Percentiles rank a stretch among this genome's conserved stretches.
Evolutionary conservation across 2,113 vertebrate genomes (phyloP).

Genomic region (Proteles cristata): DNA sequence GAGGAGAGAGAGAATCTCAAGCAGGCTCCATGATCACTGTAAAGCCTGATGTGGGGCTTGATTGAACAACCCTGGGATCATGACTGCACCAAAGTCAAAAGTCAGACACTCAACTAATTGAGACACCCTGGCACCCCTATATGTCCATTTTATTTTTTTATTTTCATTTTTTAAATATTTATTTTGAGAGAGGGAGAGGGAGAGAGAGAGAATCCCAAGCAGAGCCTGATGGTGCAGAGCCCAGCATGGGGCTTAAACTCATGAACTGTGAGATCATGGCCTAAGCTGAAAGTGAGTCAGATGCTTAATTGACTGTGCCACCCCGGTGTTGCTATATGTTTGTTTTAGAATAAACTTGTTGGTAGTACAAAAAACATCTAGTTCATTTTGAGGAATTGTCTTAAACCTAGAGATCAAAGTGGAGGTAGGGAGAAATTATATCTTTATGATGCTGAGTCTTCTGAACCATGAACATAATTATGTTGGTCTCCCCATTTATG

Average conservation of each 20-base stretch:
- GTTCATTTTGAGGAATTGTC: slow-evolving; percentile 24
- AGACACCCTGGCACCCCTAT: not conserved
- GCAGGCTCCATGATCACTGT: not conserved
- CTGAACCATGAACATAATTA: not conserved
- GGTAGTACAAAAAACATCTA: not conserved
- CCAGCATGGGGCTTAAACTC: not conserved
- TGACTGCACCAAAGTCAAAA: not conserved
- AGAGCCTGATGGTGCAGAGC: not conserved
- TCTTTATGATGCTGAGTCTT: not conserved
- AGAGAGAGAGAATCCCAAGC: not conserved
- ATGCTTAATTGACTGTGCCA: not conserved
- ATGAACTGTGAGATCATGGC: not conserved
- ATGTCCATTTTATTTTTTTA: no score
- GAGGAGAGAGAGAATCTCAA: not conserved
- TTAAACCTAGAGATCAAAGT: not conserved
- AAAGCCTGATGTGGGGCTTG: not conserved
- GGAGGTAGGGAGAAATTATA: not conserved
- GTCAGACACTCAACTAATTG: not conserved
- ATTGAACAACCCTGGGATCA: not conserved
- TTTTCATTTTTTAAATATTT: no score
- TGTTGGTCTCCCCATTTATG: not conserved
- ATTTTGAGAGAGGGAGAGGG: not conserved
- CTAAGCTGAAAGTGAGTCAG: not conserved
- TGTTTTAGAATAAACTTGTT: slow-evolving; percentile 24
- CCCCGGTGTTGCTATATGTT: not conserved